Evolutionary conservation across 1,140 invertebrate species (phyloP), one percentile per base, ranked within the genome.

Genomic region (Ericerus pela): DNA sequence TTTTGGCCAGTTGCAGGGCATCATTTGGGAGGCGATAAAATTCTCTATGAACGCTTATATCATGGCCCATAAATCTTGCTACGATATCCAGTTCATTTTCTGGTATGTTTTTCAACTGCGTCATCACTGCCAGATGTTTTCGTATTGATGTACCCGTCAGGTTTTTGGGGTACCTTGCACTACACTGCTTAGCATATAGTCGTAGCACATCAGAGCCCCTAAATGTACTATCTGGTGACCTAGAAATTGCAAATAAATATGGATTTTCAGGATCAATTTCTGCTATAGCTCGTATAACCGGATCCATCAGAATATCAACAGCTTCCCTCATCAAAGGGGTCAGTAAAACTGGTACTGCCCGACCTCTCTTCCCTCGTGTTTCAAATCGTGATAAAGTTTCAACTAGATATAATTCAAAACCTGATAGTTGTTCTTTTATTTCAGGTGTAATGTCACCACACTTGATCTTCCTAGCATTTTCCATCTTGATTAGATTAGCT

Each of bases 111-210:
- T 27, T 4, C 12, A 54, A 14, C 29, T 54, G 53, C 5, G 14
- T 18, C 10, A 54, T 28, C 6, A 30, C 16, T 10, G 53, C 29
- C n/a, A 54, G 6, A 54, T 54, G 29, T 54, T 54, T 54, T n/a
- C 53, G 22, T 54, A 54, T 10, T 4, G n/a, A 5, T 3, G 53
- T 54, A 24, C 53, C 24, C 14, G 12, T 3, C 6, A 54, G 33
- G 10, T 37, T 22, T 5, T 10, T 3, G 24, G 16, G 47, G 14
- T 11, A 10, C 26, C 8, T 26, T 14, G 26, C 18, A 3, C 18
- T 6, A 6, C 18, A 3, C 27, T 22, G 6, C 14, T 12, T 26
- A 12, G 18, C 18, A 8, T 22, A 20, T 27, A 10, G 3, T 3
- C 22, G 47, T 20, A 51, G 3, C 6, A 3, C 2, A 22, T 20